phyloP scores from a whole-genome alignment of 2,888 invertebrate species.

The Hirudinaria manillensis region DNA sequence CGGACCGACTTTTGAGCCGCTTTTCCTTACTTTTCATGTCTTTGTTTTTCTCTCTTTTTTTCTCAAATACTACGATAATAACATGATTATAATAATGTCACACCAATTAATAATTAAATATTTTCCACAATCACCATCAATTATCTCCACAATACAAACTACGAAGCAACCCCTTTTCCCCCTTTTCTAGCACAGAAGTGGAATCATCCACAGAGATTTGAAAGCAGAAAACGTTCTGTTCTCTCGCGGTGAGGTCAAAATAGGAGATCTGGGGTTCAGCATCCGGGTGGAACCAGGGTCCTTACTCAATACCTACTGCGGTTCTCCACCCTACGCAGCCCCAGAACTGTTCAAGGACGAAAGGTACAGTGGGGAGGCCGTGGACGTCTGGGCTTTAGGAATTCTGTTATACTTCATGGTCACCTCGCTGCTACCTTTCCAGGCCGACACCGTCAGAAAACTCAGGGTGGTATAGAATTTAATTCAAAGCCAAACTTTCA shows the following conservation, averaged over 20 bases:
- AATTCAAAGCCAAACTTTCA: background rate
- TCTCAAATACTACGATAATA: too few relatives aligned
- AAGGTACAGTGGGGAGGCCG: conserved; percentile 58
- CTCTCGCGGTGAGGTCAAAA: conserved; percentile 54
- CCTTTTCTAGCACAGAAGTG: conserved; percentile 63
- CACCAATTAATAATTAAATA: too few relatives aligned
- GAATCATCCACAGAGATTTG: conserved; percentile 71
- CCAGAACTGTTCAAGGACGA: conserved; percentile 67
- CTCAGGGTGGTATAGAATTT: conserved; percentile 56
- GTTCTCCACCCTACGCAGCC: conserved; percentile 73
- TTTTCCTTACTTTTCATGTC: too few relatives aligned
- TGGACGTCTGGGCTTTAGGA: conserved; percentile 73
- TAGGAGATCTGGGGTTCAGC: conserved; percentile 75
- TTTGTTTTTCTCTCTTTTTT: too few relatives aligned
- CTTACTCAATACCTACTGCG: conserved; percentile 69
- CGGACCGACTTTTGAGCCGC: too few relatives aligned
- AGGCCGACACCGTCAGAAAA: conserved; percentile 68
- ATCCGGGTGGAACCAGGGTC: conserved; percentile 60
- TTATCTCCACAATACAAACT: too few relatives aligned
- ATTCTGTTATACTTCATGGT: conserved; percentile 70
- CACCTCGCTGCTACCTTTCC: conserved; percentile 70
- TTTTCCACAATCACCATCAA: too few relatives aligned
- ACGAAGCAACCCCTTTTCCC: too few relatives aligned
- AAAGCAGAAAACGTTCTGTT: conserved; percentile 76
- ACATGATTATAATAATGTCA: too few relatives aligned